A percentile compares a stretch with the other conserved stretches of the same genome.
phyloP scores from a whole-genome alignment of 2,888 invertebrate species.

The Trichogramma dendrolimi region DNA sequence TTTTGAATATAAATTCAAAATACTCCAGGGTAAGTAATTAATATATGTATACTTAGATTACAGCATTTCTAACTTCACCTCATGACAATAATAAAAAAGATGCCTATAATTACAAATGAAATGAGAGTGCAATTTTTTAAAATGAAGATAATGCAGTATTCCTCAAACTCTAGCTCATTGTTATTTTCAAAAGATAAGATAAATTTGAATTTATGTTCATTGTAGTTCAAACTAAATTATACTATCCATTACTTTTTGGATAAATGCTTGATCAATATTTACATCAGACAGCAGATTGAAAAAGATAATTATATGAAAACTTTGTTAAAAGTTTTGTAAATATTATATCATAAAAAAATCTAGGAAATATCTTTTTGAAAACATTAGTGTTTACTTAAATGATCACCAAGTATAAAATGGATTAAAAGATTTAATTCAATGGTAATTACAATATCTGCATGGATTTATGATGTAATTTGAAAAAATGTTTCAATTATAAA shows the following conservation, averaged over 20 bases:
- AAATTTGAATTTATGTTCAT: no score
- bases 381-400: background rate
- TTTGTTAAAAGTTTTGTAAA: background rate
- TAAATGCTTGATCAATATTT: background rate
- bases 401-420: no score
- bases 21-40: background rate
- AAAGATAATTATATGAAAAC: background rate
- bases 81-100: background rate
- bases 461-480: background rate
- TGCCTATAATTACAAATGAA: background rate
- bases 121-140: no score
- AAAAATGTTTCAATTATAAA: slow-evolving; percentile 11
- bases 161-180: no score
- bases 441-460: no score
- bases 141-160: no score
- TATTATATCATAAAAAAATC: background rate
- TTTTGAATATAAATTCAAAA: background rate
- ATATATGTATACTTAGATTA: background rate
- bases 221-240: no score
- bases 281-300: background rate
- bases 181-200: no score
- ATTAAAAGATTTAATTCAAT: no score
- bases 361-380: background rate
- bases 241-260: no score
- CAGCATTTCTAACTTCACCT: background rate